Evolutionary conservation across 2,797 vertebrate genomes (phyloP), one percentile per base, ranked within the genome.

Genomic region (Smutsia gigantea): DNA sequence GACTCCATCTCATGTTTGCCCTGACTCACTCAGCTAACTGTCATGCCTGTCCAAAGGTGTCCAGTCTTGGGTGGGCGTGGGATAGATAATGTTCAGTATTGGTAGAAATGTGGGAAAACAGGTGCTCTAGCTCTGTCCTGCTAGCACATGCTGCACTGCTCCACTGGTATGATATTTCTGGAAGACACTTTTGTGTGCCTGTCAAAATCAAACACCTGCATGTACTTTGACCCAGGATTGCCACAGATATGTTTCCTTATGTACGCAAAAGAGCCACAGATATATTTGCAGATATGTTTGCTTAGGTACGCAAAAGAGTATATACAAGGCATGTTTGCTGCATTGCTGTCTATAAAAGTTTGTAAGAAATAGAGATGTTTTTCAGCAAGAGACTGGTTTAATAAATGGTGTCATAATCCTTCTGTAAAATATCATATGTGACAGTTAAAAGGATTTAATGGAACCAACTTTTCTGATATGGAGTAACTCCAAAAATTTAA

Each of bases 71-170:
- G 46, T 18, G 57, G 23, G n/a, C 10, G 14, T 29, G 29, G 21
- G 49, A 18, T 72, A 63, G 29, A 9, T 29, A 11, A 34, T 25
- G 7, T 7, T 9, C 15, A 42, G 14, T 21, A 4, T 51, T 6
- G 8, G 18, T 19, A 13, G 17, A 8, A 66, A 23, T 3, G 3
- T 49, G 53, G 57, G 39, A 23, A 63, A n/a, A 75, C 7, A n/a
- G 37, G 37, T 21, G 12, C 17, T 39, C 2, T 78, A 55, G 13
- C 34, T 77, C 5, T 29, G 49, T 42, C 15, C 1, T 37, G 15
- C 1, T 19, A 59, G 29, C 5, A 0, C 8, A 2, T 2, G 8
- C 11, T 49, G 4, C 2, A 17, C 23, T 21, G 34, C n/a, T 19
- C 13, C 9, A 46, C 46, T 46, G 46, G 4, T 15, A 93, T 21